Conservation (phyloP, 1,140 invertebrate species). For the Brachionus koreanus region DNA sequence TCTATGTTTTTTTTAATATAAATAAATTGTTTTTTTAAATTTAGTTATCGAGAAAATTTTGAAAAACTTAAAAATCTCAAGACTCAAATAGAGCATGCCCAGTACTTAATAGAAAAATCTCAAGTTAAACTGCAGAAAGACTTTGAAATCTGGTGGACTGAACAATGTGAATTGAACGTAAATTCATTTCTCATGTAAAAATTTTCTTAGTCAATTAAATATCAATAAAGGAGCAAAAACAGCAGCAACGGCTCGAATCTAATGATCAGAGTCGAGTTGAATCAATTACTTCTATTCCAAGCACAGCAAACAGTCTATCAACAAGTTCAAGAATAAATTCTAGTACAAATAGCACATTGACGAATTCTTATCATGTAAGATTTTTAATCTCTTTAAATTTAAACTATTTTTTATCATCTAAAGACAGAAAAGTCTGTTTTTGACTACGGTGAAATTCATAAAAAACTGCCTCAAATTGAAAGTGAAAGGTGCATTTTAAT, state of each 20-base stretch:
- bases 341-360: not conserved
- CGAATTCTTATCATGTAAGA: not conserved
- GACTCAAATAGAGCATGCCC: conserved; percentile 58
- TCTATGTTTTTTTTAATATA: not conserved
- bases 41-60: conserved; percentile 55
- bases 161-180: conserved; percentile 29
- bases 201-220: not conserved
- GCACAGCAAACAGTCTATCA: conserved; percentile 2
- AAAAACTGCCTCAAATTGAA: not conserved
- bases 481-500: not conserved
- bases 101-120: conserved; percentile 57
- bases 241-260: not conserved
- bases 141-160: conserved; percentile 58
- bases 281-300: not conserved
- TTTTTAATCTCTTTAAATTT: not conserved
- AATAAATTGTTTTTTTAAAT: not conserved
- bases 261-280: not conserved
- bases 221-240: conserved; percentile 27
- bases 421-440: not conserved
- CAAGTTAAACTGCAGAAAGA: conserved; percentile 59
- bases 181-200: not conserved
- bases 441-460: not conserved
- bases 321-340: conserved; percentile 7
- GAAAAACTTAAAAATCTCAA: conserved; percentile 52
- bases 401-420: conserved; percentile 46